Evolutionary conservation across 1,140 invertebrate genomes (phyloP).

Genomic region (Copidosoma floridanum): DNA sequence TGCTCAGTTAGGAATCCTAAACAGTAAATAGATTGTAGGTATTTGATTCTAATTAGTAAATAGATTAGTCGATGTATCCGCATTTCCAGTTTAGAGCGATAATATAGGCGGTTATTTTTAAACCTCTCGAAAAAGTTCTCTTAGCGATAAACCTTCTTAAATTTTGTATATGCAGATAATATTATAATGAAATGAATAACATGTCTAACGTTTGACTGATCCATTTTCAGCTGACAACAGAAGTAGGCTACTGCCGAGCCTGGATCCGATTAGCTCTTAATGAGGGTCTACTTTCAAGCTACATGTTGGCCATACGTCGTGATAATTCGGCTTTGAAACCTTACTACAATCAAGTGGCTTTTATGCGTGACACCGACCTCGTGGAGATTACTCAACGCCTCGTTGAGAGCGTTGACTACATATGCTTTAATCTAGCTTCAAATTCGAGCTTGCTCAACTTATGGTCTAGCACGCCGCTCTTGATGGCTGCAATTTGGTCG

Average conservation of each 20-base stretch:
- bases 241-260: slow-evolving; percentile 85
- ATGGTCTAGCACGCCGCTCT: slow-evolving; percentile 82
- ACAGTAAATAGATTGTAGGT: no score
- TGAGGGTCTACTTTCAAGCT: slow-evolving; percentile 83
- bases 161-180: no score
- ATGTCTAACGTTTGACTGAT: not conserved
- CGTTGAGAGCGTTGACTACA: slow-evolving; percentile 76
- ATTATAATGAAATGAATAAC: no score
- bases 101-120: no score
- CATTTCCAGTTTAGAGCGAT: no score
- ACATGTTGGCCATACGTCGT: slow-evolving; percentile 73
- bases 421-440: slow-evolving; percentile 77
- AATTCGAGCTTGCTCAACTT: slow-evolving; percentile 87
- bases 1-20: no score
- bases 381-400: slow-evolving; percentile 74
- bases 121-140: no score
- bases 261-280: slow-evolving; percentile 88
- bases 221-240: slow-evolving; percentile 61
- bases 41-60: no score
- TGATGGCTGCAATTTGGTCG: slow-evolving; percentile 81
- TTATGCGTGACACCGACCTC: slow-evolving; percentile 75
- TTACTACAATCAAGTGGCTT: slow-evolving; percentile 77
- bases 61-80: no score
- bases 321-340: slow-evolving; percentile 71
- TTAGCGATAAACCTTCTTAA: no score